Evolutionary conservation across 1,140 invertebrate species (phyloP).

Genomic region (Leptinotarsa texana): DNA sequence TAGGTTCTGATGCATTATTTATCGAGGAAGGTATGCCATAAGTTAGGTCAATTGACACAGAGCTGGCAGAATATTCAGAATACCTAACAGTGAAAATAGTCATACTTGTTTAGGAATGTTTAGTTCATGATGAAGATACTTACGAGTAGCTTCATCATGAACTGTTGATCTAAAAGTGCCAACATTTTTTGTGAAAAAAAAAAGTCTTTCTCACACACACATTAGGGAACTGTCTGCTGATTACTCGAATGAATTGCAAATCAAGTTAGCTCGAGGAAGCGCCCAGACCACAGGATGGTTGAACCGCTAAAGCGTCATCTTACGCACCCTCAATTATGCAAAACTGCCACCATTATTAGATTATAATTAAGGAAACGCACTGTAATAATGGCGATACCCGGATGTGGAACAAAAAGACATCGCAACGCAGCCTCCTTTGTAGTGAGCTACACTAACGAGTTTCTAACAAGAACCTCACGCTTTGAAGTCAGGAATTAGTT

Average conservation of each 20-base stretch:
- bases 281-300: neutral
- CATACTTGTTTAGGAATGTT: too few species aligned
- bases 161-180: too few species aligned
- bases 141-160: too few species aligned
- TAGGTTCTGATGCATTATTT: too few species aligned
- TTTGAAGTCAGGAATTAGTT: slow-evolving; percentile 27
- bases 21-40: too few species aligned
- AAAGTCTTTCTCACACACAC: too few species aligned
- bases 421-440: slow-evolving; percentile 25
- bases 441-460: slow-evolving; percentile 31
- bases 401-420: slow-evolving; percentile 33
- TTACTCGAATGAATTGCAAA: neutral
- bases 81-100: too few species aligned
- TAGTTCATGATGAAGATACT: too few species aligned
- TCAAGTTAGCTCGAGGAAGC: neutral
- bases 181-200: too few species aligned
- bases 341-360: slow-evolving; percentile 33
- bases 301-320: slow-evolving; percentile 17
- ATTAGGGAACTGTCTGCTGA: neutral
- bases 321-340: slow-evolving; percentile 33
- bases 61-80: too few species aligned
- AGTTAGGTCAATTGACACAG: too few species aligned
- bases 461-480: slow-evolving; percentile 32
- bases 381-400: slow-evolving; percentile 34
- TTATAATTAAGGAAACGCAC: slow-evolving; percentile 38